These are phyloP conservation scores for Pangasius mekongensis DNA, from an alignment of 2,797 vertebrate species.

Conservation along the genomic window DNA sequence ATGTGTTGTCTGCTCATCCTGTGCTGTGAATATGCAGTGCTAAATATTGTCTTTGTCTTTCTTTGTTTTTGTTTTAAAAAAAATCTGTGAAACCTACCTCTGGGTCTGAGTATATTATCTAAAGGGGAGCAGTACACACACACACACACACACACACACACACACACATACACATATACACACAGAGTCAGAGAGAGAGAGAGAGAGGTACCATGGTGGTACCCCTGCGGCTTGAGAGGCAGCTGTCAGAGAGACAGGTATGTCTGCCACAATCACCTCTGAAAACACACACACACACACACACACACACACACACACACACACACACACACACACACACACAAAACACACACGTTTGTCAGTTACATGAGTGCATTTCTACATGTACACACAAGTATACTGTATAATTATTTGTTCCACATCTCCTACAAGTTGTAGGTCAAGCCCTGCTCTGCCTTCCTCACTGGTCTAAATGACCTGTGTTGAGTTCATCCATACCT, in stretches of 20 bases:
- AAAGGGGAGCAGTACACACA: neutral
- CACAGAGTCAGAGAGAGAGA: neutral
- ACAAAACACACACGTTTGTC: slow-evolving; percentile 15
- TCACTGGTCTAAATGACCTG: slow-evolving; percentile 41
- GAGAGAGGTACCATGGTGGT: slow-evolving; percentile 72
- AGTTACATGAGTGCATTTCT: slow-evolving; percentile 24
- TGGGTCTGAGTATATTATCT: slow-evolving; percentile 53
- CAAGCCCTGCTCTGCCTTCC: slow-evolving; percentile 39
- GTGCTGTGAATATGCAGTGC: slow-evolving; percentile 58
- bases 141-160: too few relatives aligned
- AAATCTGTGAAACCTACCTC: slow-evolving; percentile 44
- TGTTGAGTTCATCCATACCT: slow-evolving; percentile 49
- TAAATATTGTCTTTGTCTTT: neutral
- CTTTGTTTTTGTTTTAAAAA: slow-evolving; percentile 26
- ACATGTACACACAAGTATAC: slow-evolving; percentile 18
- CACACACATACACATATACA: neutral
- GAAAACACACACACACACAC: slow-evolving; percentile 23
- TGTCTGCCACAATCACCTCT: slow-evolving; percentile 73
- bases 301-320: slow-evolving; percentile 21
- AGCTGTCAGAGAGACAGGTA: slow-evolving; percentile 82
- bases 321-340: slow-evolving; percentile 28
- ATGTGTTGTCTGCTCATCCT: neutral
- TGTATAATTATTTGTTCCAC: neutral
- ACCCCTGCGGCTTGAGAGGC: slow-evolving; percentile 79
- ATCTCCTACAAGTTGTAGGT: slow-evolving; percentile 41